phyloP scores from a whole-genome alignment of 1,140 invertebrate species.

The Drosophila micromelanica region DNA sequence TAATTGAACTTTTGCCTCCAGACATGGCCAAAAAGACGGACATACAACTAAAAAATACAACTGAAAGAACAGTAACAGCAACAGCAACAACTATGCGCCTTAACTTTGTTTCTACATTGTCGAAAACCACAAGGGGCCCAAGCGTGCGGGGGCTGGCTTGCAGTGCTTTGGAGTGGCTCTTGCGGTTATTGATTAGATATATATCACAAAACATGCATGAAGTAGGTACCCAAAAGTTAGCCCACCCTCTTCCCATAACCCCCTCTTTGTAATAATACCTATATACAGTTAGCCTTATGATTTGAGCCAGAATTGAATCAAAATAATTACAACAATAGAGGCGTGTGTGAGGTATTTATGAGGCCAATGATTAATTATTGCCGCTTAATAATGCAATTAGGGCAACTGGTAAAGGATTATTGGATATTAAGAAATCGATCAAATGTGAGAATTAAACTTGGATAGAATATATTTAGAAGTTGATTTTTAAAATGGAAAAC shows the following conservation, averaged over 20 bases:
- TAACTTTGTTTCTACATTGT: conserved; percentile 51
- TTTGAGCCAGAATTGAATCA: conserved; percentile 35
- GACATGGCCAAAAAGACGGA: conserved; percentile 24
- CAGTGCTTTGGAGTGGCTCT: conserved; percentile 33
- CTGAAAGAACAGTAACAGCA: conserved; percentile 16
- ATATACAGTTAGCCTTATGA: conserved; percentile 45
- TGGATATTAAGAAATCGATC: too few relatives aligned
- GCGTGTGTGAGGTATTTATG: background rate
- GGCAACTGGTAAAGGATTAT: background rate
- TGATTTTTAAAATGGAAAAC: too few relatives aligned
- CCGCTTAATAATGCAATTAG: conserved; percentile 2
- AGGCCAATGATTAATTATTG: conserved; percentile 17
- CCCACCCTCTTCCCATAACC: too few relatives aligned
- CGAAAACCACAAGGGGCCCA: conserved; percentile 40
- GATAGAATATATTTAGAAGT: background rate
- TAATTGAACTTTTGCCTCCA: conserved; percentile 77
- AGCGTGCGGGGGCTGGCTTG: background rate
- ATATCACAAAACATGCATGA: conserved; percentile 52
- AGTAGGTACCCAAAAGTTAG: background rate
- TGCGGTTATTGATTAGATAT: conserved; percentile 77
- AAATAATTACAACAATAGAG: conserved; percentile 31
- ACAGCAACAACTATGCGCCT: conserved; percentile 24
- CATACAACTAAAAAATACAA: conserved; percentile 10
- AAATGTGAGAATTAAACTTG: background rate
- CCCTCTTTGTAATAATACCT: conserved; percentile 27